Conservation (phyloP, 2,888 invertebrate species). For the Xylota sylvarum region DNA sequence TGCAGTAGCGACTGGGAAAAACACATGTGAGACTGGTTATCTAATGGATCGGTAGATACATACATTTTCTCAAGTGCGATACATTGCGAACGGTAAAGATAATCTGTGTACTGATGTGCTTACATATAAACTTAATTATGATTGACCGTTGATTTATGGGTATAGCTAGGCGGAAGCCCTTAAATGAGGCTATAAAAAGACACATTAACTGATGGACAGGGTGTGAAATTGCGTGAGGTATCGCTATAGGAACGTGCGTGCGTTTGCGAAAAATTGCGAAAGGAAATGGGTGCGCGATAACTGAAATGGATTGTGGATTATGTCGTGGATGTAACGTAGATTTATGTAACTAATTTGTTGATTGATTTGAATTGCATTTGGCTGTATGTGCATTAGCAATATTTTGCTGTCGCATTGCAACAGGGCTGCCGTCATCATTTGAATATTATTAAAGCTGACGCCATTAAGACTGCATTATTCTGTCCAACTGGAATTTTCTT, state of each 20-base stretch:
- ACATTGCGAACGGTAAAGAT: neutral
- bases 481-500: too few species aligned
- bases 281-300: slow-evolving; percentile 37
- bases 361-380: slow-evolving; percentile 57
- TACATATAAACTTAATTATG: slow-evolving; percentile 42
- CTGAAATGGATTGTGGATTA: slow-evolving; percentile 33
- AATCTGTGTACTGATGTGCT: neutral
- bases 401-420: slow-evolving; percentile 2
- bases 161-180: slow-evolving; percentile 34
- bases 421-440: slow-evolving; percentile 11
- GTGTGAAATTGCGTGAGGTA: slow-evolving; percentile 68
- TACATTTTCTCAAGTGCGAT: slow-evolving; percentile 10
- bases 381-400: slow-evolving; percentile 12
- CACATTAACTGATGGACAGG: slow-evolving; percentile 58
- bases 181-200: slow-evolving; percentile 46
- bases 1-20: slow-evolving; percentile 33
- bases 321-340: neutral
- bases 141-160: slow-evolving; percentile 36
- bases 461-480: neutral
- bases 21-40: slow-evolving; percentile 41
- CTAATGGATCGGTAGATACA: slow-evolving; percentile 30
- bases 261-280: slow-evolving; percentile 36
- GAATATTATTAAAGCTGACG: slow-evolving; percentile 22
- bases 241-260: slow-evolving; percentile 34
- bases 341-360: slow-evolving; percentile 41